Conservation (phyloP, 2,113 vertebrate genomes). For the Atrichornis clamosus region DNA sequence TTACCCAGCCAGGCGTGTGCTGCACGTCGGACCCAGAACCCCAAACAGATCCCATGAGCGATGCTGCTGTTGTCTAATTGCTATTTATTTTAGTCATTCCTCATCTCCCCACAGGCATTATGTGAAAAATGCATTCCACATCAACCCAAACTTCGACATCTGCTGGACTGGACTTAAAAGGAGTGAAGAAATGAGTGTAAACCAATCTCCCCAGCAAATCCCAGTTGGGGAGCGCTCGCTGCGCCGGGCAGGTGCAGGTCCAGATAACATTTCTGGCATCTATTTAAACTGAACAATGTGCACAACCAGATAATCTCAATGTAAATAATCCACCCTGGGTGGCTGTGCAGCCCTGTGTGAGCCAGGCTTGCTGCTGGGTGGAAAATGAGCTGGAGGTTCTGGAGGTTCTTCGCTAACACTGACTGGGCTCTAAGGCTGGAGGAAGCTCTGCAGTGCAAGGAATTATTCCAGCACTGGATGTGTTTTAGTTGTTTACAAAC, state of each 20-base stretch:
- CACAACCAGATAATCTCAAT: conserved; percentile 73
- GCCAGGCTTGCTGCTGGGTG: neutral
- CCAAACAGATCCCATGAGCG: neutral
- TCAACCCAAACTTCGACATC: conserved; percentile 67
- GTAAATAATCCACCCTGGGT: conserved; percentile 72
- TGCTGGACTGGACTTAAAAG: conserved; percentile 76
- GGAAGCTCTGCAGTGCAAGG: neutral
- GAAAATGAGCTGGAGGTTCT: neutral
- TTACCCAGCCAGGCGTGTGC: neutral
- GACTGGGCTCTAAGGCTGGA: neutral
- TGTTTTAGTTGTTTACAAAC: neutral
- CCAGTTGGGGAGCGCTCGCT: conserved; percentile 63
- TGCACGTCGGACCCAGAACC: neutral
- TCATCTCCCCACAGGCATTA: conserved; percentile 61
- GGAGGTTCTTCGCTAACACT: neutral
- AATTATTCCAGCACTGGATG: neutral
- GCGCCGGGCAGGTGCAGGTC: conserved; percentile 74
- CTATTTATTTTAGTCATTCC: conserved; percentile 63
- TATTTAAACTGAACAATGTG: conserved; percentile 80
- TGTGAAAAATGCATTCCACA: conserved; percentile 59
- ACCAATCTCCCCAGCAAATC: conserved; percentile 78
- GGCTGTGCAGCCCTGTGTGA: neutral
- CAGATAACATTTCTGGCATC: conserved; percentile 83
- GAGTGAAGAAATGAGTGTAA: conserved; percentile 74
- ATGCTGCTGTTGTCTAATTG: conserved; percentile 46